Base-by-base conservation (phyloP, 2,797 vertebrate species). In the Tangara arthus region DNA sequence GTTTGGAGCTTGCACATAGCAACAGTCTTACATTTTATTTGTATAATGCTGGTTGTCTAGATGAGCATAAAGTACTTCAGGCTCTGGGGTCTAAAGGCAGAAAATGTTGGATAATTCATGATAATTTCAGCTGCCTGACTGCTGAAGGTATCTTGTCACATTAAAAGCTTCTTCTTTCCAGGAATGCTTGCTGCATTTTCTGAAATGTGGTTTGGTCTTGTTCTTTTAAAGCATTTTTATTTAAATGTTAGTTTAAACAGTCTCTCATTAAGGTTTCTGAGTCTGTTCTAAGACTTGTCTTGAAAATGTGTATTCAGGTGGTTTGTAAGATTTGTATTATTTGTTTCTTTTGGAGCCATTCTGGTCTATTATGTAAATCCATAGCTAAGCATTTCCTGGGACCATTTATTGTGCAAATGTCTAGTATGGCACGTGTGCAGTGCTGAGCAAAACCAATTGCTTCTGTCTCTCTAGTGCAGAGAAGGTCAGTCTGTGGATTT, bases 261-360 rank as follows among this genome's bases (percentile, higher is more conserved):
- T 41, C 13, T 84, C 72, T 94, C 52, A 73, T 89, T 89, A 79
- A 90, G 66, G 49, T 52, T 68, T 86, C 77, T 79, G 70, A 82
- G 52, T 46, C 27, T 85, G 37, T 76, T 78, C 82, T 91, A 76
- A 73, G 73, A 57, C 49, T 87, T 79, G 66, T 96, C 85, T 90
- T 73, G 63, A 80, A 94, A 93, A 87, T 90, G 57, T 91, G 85
- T 91, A 93, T 91, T 92, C 66, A 93, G 91, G 91, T 95, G 77
- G 55, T 94, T 91, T 93, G 52, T 83, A 88, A 95, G 96, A 95
- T 97, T 96, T 96, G 93, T 96, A 84, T 94, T 95, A 95, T 96
- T 96, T 97, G 91, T 82, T 93, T 95, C 77, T 96, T 94, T 84
- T 92, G 95, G 96, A 96, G 95, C 85, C 96, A 27, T 95, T 91